phyloP scores from a whole-genome alignment of 2,888 invertebrate species.

The Pyrocoelia pectoralis region DNA sequence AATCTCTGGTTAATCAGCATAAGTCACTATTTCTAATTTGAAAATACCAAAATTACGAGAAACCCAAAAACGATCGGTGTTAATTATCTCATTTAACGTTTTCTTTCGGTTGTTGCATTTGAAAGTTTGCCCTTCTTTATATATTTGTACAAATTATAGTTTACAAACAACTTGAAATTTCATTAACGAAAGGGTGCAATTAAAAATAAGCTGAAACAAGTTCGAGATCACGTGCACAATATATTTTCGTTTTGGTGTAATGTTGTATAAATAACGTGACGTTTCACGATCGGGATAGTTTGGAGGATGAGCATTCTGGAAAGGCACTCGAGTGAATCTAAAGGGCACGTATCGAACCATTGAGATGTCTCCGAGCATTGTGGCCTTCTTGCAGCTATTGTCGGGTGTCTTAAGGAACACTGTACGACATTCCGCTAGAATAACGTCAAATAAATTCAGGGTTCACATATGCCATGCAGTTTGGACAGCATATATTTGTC shows the following conservation, averaged over 20 bases:
- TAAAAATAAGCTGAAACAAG: too few relatives aligned
- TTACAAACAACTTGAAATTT: too few relatives aligned
- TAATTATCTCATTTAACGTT: too few relatives aligned
- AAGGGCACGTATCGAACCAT: slow-evolving; percentile 60
- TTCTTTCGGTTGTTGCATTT: too few relatives aligned
- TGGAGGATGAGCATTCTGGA: slow-evolving; percentile 39
- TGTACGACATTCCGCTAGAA: slow-evolving; percentile 35
- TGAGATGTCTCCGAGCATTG: slow-evolving; percentile 62
- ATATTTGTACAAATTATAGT: too few relatives aligned
- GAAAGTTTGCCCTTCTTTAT: too few relatives aligned
- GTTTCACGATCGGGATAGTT: slow-evolving; percentile 37
- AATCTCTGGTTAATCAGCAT: too few relatives aligned
- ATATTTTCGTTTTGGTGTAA: slow-evolving; percentile 1
- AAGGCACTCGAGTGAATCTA: slow-evolving; percentile 44
- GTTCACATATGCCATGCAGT: slow-evolving; percentile 28
- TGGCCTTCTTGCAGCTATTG: slow-evolving; percentile 35
- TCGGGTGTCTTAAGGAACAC: slow-evolving; percentile 32
- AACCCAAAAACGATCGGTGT: too few relatives aligned
- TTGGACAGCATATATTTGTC: slow-evolving; percentile 30
- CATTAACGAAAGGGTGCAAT: too few relatives aligned
- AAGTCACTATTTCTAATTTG: too few relatives aligned
- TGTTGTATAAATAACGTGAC: slow-evolving; percentile 41
- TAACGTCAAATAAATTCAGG: slow-evolving; percentile 24
- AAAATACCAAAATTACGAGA: too few relatives aligned
- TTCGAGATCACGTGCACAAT: background rate